These are phyloP conservation scores for Lophura nycthemera DNA, from an alignment of 2,113 vertebrate species.

Conservation along the genomic window DNA sequence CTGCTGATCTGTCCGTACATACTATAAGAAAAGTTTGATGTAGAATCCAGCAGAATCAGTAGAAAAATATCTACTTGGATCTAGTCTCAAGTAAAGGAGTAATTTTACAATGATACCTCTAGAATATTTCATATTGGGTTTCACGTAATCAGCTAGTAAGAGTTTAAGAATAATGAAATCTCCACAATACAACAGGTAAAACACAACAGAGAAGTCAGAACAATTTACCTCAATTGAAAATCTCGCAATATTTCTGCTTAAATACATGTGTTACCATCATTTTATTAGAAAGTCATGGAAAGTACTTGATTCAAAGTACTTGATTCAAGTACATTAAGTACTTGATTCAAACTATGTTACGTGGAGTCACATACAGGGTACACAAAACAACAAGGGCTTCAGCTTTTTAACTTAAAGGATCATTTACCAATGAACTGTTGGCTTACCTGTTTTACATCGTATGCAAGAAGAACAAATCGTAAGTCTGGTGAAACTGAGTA, in stretches of 20 bases:
- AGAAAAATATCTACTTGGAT: not conserved
- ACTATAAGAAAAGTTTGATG: not conserved
- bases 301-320: rapidly evolving
- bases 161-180: not conserved
- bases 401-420: not conserved
- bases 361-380: not conserved
- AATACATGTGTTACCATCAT: not conserved
- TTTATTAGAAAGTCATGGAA: not conserved
- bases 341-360: not conserved
- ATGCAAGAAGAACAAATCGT: slow-evolving; percentile 94
- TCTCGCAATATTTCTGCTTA: not conserved
- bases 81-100: not conserved
- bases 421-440: not conserved
- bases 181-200: rapidly evolving
- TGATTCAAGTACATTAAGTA: not conserved
- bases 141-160: not conserved
- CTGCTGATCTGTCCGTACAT: rapidly evolving
- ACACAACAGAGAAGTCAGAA: not conserved
- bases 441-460: slow-evolving; percentile 94
- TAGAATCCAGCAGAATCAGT: not conserved
- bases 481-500: slow-evolving; percentile 94
- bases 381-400: not conserved
- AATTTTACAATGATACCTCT: not conserved
- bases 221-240: not conserved
- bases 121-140: not conserved